Evolutionary conservation across 2,888 invertebrate genomes (phyloP), one percentile per base, ranked within the genome.

Genomic region (Apodemia zela): DNA sequence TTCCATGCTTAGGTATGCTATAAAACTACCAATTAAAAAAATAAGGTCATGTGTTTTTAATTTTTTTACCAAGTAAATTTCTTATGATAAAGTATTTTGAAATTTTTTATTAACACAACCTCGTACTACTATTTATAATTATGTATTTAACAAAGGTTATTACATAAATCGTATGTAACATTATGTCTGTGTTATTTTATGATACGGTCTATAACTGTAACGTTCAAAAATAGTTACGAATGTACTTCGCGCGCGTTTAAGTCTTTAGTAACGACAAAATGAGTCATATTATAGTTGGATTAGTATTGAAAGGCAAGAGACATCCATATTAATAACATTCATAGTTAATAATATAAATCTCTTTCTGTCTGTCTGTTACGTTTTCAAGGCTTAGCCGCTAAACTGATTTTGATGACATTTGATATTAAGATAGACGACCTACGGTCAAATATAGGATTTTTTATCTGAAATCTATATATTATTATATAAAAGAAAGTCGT

Each of bases 111-210:
- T 21, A 18, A 51, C 51, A 15, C 21, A 21, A 51, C 51, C 51
- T 51, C 25, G 51, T 51, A 51, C 18, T 21, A 51, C 21, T 51
- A 51, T 51, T 51, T n/a, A 51, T 51, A 51, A 51, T 51, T 51
- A 51, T 51, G 51, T 21, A 51, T 21, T 51, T 51, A 51, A 51
- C 21, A 13, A 21, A 51, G 51, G 21, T 51, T 51, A 51, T 51
- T 51, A 51, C 51, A 51, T 51, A 18, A 51, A 51, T 21, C n/a
- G 21, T 51, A 21, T 51, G 51, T 51, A 51, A 21, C 11, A 18
- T 51, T 33, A 21, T 51, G 51, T 51, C 10, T 51, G 18, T 49
- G 13, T 18, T 51, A 8, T 21, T 21, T 51, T 51, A 21, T 13
- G 21, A 51, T 51, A 51, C 21, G 18, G 18, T 21, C 18, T 11